Conservation (phyloP, 1,140 invertebrate species). For the Limonius californicus region DNA sequence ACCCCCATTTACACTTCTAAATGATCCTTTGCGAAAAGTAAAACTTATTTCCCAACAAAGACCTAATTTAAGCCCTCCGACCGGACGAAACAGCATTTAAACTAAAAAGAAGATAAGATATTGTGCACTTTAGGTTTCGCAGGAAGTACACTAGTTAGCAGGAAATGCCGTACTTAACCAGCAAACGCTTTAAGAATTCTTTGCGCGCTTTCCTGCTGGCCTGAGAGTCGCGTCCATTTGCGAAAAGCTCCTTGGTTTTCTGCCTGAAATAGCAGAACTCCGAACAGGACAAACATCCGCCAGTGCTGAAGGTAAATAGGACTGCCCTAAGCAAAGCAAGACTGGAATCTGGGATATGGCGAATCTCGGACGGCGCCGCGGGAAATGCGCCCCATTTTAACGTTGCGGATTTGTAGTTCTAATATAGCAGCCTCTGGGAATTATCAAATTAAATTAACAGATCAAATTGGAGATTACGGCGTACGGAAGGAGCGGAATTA, state of each 20-base stretch:
- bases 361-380: neutral
- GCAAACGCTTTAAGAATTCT: neutral
- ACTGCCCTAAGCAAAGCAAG: neutral
- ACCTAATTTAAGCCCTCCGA: too few species aligned
- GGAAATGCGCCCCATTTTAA: neutral
- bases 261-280: slow-evolving; percentile 3
- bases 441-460: neutral
- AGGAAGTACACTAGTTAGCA: slow-evolving; percentile 2
- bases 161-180: slow-evolving; percentile 5
- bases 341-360: neutral
- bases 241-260: slow-evolving; percentile 2
- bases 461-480: neutral
- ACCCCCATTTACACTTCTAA: too few species aligned
- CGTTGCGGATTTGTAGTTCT: neutral
- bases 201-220: neutral
- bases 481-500: neutral
- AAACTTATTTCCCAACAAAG: too few species aligned
- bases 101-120: neutral
- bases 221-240: neutral
- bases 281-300: slow-evolving; percentile 7
- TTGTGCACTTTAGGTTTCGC: neutral
- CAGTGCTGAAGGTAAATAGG: slow-evolving; percentile 1
- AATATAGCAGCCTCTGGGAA: neutral
- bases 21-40: too few species aligned
- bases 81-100: too few species aligned